A percentile compares a stretch with the other conserved stretches of the same genome.
Evolutionary conservation across 2,113 vertebrate species (phyloP).

Genomic region (Sapayoa aenigma): DNA sequence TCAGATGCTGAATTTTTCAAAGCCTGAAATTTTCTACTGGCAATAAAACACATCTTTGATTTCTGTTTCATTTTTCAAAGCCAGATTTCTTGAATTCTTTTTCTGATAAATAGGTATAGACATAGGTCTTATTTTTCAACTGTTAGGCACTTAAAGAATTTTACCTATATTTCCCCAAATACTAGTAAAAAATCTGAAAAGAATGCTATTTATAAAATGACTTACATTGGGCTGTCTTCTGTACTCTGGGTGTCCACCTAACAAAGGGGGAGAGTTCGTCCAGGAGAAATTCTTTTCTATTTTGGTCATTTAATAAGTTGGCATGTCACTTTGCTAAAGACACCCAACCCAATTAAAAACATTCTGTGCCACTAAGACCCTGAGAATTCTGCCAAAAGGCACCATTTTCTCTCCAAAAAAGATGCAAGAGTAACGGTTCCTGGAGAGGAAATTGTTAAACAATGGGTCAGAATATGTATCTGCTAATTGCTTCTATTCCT

Average conservation of each 20-base stretch:
- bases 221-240: background rate
- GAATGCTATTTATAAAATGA: background rate
- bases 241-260: background rate
- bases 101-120: background rate
- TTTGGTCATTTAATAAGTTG: background rate
- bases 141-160: background rate
- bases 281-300: background rate
- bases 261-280: background rate
- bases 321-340: background rate
- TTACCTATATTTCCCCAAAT: background rate
- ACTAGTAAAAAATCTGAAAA: background rate
- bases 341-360: background rate
- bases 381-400: background rate
- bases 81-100: background rate
- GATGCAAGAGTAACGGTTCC: background rate
- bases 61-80: background rate
- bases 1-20: background rate
- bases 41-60: background rate
- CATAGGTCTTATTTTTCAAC: background rate
- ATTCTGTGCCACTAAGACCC: background rate
- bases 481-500: background rate
- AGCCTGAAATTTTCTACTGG: background rate
- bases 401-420: background rate
- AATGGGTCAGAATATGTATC: background rate
- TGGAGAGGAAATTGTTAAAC: background rate